Conservation (phyloP, 2,113 vertebrate species). For the Haplotaxodon microlepis region DNA sequence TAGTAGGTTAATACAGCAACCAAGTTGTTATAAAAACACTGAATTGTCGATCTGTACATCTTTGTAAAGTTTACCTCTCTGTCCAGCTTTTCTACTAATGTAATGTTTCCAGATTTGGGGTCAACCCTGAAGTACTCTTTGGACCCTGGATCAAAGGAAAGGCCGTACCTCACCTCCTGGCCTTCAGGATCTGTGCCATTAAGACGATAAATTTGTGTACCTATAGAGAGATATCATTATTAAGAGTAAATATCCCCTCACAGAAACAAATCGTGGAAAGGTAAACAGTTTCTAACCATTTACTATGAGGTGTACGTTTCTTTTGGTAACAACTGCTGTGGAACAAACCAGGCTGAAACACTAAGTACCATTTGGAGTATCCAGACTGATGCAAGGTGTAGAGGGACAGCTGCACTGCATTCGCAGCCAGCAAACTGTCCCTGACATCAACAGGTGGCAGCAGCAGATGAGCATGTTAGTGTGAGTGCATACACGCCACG, state of each 20-base stretch:
- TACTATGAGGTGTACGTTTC: background rate
- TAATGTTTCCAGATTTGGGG: constrained; percentile 81
- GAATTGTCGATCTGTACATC: background rate
- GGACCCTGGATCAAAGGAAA: constrained; percentile 82
- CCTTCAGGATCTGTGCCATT: constrained; percentile 94
- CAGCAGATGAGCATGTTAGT: constrained; percentile 7
- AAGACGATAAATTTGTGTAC: constrained; percentile 85
- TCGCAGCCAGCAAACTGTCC: background rate
- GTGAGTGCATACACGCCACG: background rate
- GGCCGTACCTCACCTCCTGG: constrained; percentile 81
- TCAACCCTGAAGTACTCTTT: constrained; percentile 84
- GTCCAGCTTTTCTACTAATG: constrained; percentile 84
- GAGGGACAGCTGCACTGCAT: constrained; percentile 6
- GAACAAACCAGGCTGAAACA: background rate
- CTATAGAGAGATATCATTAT: constrained; percentile 50
- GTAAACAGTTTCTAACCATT: background rate
- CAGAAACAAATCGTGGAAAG: background rate
- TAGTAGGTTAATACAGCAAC: background rate
- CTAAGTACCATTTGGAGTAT: background rate
- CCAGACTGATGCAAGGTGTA: background rate
- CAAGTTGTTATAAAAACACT: background rate
- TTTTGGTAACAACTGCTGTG: background rate
- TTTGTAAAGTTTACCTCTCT: constrained; percentile 79
- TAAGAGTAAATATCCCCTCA: background rate
- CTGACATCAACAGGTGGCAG: constrained; percentile 22